Evolutionary conservation across 2,113 vertebrate genomes (phyloP).

Genomic region (Oplegnathus fasciatus): DNA sequence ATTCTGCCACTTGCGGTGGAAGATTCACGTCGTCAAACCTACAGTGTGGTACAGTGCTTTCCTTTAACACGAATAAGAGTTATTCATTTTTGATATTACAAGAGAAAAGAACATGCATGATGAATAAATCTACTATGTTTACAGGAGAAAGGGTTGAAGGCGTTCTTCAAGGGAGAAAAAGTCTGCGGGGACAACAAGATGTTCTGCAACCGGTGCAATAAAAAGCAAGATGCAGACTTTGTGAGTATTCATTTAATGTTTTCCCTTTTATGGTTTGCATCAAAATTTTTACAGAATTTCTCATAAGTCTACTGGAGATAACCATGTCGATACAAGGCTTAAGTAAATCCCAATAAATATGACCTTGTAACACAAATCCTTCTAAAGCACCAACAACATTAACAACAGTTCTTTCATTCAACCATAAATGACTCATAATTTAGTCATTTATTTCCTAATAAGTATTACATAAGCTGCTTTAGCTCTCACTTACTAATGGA

Average conservation of each 20-base stretch:
- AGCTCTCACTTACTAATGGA: too few species aligned
- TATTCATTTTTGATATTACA: neutral
- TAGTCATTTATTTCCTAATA: too few species aligned
- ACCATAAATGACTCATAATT: too few species aligned
- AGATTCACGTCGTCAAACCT: neutral
- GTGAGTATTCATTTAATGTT: constrained; percentile 60
- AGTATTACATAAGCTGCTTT: too few species aligned
- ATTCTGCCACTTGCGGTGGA: constrained; percentile 71
- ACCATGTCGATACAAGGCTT: neutral
- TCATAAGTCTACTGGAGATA: neutral
- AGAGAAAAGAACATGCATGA: neutral
- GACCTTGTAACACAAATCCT: neutral
- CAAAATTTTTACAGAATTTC: neutral
- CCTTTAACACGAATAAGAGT: neutral
- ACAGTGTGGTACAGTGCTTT: constrained; percentile 65
- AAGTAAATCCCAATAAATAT: neutral
- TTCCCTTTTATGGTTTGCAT: neutral
- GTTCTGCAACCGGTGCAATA: constrained; percentile 66
- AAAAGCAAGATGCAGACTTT: constrained; percentile 66
- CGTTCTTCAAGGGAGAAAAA: constrained; percentile 60
- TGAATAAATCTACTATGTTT: neutral
- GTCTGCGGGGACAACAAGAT: constrained; percentile 72
- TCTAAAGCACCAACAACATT: too few species aligned
- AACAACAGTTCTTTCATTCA: neutral
- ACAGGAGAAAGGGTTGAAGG: constrained; percentile 53